Base-by-base conservation (phyloP, 2,113 vertebrate species). In the Hippolais icterina region DNA sequence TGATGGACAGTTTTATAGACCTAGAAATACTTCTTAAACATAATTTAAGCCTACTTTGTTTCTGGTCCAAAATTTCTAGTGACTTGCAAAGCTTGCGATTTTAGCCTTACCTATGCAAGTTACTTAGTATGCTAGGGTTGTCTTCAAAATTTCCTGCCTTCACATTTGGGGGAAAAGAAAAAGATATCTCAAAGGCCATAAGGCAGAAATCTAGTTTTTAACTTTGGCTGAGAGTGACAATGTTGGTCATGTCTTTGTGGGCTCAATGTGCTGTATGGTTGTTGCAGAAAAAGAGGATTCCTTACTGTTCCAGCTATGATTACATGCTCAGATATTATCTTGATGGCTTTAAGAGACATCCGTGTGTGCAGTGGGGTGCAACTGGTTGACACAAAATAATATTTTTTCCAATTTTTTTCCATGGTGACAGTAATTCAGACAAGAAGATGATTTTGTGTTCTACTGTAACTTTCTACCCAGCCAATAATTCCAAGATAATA, bases 321-420 rank as follows among this genome's bases (percentile, higher is more conserved):
- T 97, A 97, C 87, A 91, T 88, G 87, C 77, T 92, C 94, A 96
- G 97, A 97, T 96, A 97, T 81, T 91, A 96, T 97, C 97, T 97
- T 94, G 97, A 97, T 96, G 97, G 97, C 94, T 98, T 97, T 97
- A 94, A 94, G 92, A 97, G 97, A 97, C 96, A 96, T 94, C 96
- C 94, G 59, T 97, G 90, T 22, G 95, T 93, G 96, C 97, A 94
- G 89, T 95, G 93, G 96, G 96, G 96, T 98, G 96, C 91, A 92
- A 94, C 96, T 97, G 97, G 94, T 91, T 96, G 97, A 97, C 97
- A 97, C 63, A 97, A 94, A 97, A 95, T 96, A 94, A 97, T 97
- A 89, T 96, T 96, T 96, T 97, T 97, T 97, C 81, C 96, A 97
- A 96, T 97, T 96, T 98, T 91, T 91, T 97, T 97, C 97, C 97